Evolutionary conservation across 2,113 vertebrate genomes (phyloP).

Genomic region (Silurus glanis): DNA sequence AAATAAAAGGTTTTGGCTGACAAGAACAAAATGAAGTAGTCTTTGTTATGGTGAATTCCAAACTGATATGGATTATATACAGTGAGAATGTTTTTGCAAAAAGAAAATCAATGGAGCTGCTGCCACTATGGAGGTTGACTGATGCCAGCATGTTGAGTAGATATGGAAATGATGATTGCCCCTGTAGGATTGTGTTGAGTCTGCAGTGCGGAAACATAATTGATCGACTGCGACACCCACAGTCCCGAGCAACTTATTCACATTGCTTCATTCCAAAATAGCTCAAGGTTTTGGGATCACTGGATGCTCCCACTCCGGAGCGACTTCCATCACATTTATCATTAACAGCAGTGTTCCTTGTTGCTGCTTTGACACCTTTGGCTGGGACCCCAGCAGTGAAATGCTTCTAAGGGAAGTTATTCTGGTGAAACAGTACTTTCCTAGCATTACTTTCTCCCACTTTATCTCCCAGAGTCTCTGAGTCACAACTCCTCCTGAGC

Average conservation of each 20-base stretch:
- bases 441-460: conserved; percentile 32
- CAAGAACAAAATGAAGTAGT: neutral
- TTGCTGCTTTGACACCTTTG: conserved; percentile 42
- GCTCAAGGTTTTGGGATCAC: conserved; percentile 37
- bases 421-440: conserved; percentile 36
- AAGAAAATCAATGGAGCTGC: conserved; percentile 27
- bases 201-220: conserved; percentile 54
- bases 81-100: neutral
- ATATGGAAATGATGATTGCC: conserved; percentile 45
- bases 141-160: conserved; percentile 39
- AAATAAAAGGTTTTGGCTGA: neutral
- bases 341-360: conserved; percentile 46
- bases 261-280: conserved; percentile 48
- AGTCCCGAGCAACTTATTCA: conserved; percentile 51
- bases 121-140: conserved; percentile 20
- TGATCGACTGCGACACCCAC: conserved; percentile 51
- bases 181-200: conserved; percentile 20
- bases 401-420: conserved; percentile 47
- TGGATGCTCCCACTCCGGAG: conserved; percentile 44
- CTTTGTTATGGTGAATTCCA: neutral
- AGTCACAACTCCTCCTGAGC: conserved; percentile 36
- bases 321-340: conserved; percentile 50
- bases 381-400: conserved; percentile 37
- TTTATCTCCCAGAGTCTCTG: conserved; percentile 26
- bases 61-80: conserved; percentile 18